Conservation (phyloP, 2,113 vertebrate species). For the Chrysochloris asiatica region DNA sequence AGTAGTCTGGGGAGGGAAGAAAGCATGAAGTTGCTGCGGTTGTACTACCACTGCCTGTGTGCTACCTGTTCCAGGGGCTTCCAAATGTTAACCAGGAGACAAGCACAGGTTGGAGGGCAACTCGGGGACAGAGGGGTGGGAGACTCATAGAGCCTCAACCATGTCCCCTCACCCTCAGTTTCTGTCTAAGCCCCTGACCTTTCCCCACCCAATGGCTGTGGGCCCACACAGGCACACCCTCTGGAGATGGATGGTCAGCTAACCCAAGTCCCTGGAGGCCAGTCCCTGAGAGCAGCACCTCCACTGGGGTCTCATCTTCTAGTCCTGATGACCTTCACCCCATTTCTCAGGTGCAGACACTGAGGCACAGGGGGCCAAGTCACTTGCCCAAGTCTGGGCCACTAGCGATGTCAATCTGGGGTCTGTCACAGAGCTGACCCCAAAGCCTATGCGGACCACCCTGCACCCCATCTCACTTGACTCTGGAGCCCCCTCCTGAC, state of each 20-base stretch:
- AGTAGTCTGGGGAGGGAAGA: slow-evolving; percentile 87
- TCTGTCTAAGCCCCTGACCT: not conserved
- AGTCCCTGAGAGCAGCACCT: not conserved
- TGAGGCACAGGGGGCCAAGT: not conserved
- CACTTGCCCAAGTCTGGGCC: not conserved
- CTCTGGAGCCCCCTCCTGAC: too few relatives aligned
- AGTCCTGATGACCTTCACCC: not conserved
- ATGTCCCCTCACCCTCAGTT: not conserved
- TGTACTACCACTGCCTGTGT: too few relatives aligned
- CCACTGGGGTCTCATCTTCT: fast-evolving
- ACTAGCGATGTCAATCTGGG: not conserved
- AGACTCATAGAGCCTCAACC: not conserved
- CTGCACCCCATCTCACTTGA: too few relatives aligned
- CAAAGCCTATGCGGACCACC: not conserved
- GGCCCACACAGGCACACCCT: fast-evolving
- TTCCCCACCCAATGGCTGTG: not conserved
- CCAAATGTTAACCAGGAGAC: not conserved
- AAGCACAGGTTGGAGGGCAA: too few relatives aligned
- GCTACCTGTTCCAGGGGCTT: fast-evolving
- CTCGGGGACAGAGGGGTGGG: fast-evolving
- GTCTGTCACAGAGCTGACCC: not conserved
- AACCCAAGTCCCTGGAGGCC: not conserved
- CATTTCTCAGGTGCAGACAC: not conserved
- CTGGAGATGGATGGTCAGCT: not conserved
- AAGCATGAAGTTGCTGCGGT: too few relatives aligned